These are phyloP conservation scores for Drosophila suzukii DNA, from an alignment of 1,140 invertebrate genomes.

Conservation along the genomic window DNA sequence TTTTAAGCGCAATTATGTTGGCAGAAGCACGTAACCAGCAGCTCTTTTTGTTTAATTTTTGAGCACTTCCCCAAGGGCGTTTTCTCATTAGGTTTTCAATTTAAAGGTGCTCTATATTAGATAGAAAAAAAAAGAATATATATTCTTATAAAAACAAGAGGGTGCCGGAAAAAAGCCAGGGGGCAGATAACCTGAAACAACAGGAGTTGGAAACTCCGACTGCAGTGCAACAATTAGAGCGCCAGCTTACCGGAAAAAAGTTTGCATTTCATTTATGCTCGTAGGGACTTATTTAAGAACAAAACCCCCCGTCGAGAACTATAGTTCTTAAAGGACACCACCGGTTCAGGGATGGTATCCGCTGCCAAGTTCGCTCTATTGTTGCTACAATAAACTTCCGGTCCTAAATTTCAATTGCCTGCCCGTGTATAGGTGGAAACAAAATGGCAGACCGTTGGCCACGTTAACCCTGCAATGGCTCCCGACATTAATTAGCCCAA, in stretches of 20 bases:
- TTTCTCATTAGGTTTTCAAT: slow-evolving; percentile 73
- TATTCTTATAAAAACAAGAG: slow-evolving; percentile 6
- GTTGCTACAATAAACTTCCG: slow-evolving; percentile 79
- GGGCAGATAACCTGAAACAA: slow-evolving; percentile 60
- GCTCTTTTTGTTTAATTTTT: slow-evolving; percentile 61
- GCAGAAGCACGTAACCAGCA: slow-evolving; percentile 65
- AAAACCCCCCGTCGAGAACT: slow-evolving; percentile 42
- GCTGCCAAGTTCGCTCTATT: slow-evolving; percentile 53
- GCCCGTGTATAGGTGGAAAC: slow-evolving; percentile 36
- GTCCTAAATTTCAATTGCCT: slow-evolving; percentile 74
- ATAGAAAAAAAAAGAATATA: slow-evolving; percentile 1
- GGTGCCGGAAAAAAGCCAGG: slow-evolving; percentile 18
- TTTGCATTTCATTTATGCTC: slow-evolving; percentile 81
- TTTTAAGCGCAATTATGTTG: slow-evolving; percentile 82
- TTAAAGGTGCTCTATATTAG: slow-evolving; percentile 50
- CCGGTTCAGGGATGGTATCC: slow-evolving; percentile 28
- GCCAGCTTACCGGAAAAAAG: slow-evolving; percentile 80
- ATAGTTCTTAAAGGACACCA: slow-evolving; percentile 35
- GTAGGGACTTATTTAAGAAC: slow-evolving; percentile 67
- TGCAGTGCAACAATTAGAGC: slow-evolving; percentile 74
- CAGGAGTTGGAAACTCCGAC: slow-evolving; percentile 43
- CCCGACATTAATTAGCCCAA: slow-evolving; percentile 81
- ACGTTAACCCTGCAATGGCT: slow-evolving; percentile 49
- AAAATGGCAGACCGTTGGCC: slow-evolving; percentile 44
- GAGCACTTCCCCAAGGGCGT: slow-evolving; percentile 32